A percentile compares a stretch with the other conserved stretches of the same genome.
Conservation (phyloP, 2,888 invertebrate species). For the Flabesymbios commensalis region DNA sequence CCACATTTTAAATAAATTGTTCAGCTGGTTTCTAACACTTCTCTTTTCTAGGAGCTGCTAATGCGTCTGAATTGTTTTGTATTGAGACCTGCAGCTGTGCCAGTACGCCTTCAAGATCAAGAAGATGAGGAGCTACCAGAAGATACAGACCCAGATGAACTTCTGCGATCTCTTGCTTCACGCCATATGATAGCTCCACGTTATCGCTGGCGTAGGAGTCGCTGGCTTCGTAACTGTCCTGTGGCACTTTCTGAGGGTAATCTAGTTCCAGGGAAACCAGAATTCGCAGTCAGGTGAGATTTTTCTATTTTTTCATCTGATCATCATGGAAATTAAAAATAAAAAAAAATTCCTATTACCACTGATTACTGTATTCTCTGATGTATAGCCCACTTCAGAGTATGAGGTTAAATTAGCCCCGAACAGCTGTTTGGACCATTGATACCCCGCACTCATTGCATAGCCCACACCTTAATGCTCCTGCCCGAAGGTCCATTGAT, state of each 20-base stretch:
- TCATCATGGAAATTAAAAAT: too few relatives aligned
- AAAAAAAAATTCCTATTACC: too few relatives aligned
- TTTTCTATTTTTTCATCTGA: too few relatives aligned
- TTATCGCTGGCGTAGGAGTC: slow-evolving; percentile 56
- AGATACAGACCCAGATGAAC: slow-evolving; percentile 56
- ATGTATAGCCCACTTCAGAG: too few relatives aligned
- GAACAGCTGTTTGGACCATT: too few relatives aligned
- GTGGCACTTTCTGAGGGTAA: slow-evolving; percentile 60
- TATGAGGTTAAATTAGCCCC: too few relatives aligned
- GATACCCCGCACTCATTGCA: too few relatives aligned
- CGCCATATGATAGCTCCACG: slow-evolving; percentile 56
- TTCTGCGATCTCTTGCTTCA: slow-evolving; percentile 50
- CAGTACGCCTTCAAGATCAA: slow-evolving; percentile 50
- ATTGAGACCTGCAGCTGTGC: slow-evolving; percentile 54
- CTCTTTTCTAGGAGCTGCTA: slow-evolving; percentile 51
- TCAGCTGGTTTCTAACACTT: too few relatives aligned
- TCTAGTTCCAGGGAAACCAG: slow-evolving; percentile 55
- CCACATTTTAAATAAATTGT: too few relatives aligned
- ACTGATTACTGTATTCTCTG: too few relatives aligned
- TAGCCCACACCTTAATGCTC: too few relatives aligned
- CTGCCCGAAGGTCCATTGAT: too few relatives aligned
- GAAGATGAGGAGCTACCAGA: slow-evolving; percentile 58
- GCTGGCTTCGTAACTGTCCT: slow-evolving; percentile 58
- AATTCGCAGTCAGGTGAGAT: slow-evolving; percentile 57
- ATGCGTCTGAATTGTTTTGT: slow-evolving; percentile 53